phyloP scores from a whole-genome alignment of 2,113 vertebrate species.

The Phasianus colchicus region DNA sequence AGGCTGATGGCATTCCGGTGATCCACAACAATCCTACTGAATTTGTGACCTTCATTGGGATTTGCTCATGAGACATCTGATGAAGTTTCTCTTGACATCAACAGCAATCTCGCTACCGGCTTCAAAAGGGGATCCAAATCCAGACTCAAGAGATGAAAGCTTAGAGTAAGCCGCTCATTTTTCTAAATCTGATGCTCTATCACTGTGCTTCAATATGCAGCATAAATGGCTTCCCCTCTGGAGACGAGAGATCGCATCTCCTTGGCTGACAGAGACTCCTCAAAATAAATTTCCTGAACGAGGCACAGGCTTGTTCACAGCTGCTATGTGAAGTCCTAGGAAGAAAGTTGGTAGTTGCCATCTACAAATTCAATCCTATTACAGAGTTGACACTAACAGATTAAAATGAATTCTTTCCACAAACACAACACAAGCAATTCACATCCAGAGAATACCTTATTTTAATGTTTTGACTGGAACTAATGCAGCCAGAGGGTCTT shows the following conservation, averaged over 20 bases:
- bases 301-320: background rate
- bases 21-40: background rate
- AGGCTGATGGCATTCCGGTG: background rate
- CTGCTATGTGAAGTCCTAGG: background rate
- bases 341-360: background rate
- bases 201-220: background rate
- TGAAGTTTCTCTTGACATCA: background rate
- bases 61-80: background rate
- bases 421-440: background rate
- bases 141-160: background rate
- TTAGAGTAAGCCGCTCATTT: background rate
- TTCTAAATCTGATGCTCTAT: background rate
- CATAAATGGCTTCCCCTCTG: background rate
- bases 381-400: background rate
- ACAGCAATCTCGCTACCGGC: background rate
- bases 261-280: background rate
- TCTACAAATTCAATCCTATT: background rate
- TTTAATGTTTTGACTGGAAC: background rate
- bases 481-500: background rate
- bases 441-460: background rate
- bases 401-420: background rate
- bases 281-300: background rate
- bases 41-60: background rate
- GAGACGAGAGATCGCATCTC: background rate
- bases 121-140: background rate